Evolutionary conservation across 2,113 vertebrate genomes (phyloP).

Genomic region (Pelusios castaneus): DNA sequence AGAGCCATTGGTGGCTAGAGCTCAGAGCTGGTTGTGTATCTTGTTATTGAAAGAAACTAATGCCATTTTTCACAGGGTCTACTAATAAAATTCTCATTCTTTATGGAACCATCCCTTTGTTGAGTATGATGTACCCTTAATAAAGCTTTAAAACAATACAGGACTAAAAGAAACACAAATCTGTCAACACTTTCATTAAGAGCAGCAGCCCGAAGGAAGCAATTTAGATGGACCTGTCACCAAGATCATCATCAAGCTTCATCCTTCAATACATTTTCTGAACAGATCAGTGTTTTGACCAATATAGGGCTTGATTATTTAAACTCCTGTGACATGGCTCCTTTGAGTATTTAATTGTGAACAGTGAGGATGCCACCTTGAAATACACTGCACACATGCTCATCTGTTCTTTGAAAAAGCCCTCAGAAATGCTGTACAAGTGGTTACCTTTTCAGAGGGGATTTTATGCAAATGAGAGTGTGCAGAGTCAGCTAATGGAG

Average conservation of each 20-base stretch:
- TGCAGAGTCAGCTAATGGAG: neutral
- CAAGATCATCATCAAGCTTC: conserved; percentile 52
- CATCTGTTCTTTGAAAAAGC: neutral
- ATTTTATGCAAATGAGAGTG: neutral
- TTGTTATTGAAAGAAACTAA: conserved; percentile 42
- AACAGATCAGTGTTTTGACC: conserved; percentile 71
- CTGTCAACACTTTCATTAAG: conserved; percentile 58
- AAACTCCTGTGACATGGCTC: conserved; percentile 59
- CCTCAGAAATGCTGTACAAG: neutral
- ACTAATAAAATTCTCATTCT: conserved; percentile 50
- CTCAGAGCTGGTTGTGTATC: conserved; percentile 25
- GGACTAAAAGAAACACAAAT: conserved; percentile 67
- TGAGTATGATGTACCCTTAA: conserved; percentile 63
- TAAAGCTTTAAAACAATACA: conserved; percentile 71
- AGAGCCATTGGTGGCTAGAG: conserved; percentile 16
- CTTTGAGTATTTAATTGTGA: conserved; percentile 59
- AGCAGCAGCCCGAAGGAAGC: conserved; percentile 60
- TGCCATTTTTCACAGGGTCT: conserved; percentile 22
- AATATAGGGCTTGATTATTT: conserved; percentile 69
- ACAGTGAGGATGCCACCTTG: conserved; percentile 43
- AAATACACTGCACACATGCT: conserved; percentile 28
- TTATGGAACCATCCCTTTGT: conserved; percentile 55
- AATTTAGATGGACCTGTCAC: conserved; percentile 57
- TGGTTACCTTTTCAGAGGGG: neutral
- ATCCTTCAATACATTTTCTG: conserved; percentile 12